Conservation (phyloP, 1,140 invertebrate genomes). For the Penaeus japonicus region DNA sequence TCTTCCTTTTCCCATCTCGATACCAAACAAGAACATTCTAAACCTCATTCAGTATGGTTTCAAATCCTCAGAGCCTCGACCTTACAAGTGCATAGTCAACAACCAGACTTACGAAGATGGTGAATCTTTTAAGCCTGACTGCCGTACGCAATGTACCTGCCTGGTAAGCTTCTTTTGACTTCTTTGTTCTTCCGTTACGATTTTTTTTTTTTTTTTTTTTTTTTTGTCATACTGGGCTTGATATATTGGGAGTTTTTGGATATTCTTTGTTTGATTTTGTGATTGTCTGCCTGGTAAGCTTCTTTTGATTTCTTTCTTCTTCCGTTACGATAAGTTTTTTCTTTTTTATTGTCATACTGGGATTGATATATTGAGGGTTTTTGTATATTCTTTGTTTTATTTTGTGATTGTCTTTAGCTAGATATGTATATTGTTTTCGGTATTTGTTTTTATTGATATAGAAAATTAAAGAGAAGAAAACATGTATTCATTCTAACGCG, state of each 20-base stretch:
- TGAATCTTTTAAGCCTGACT: constrained; percentile 73
- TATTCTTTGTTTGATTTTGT: no score
- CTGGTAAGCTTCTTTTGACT: constrained; percentile 69
- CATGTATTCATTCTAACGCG: no score
- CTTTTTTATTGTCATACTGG: no score
- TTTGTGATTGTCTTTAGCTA: no score
- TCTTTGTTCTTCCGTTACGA: background rate
- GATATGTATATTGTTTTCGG: background rate
- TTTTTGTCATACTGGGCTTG: background rate
- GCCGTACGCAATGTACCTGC: constrained; percentile 74
- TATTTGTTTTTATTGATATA: background rate
- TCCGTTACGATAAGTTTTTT: no score
- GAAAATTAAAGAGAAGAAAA: no score
- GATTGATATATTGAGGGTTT: no score
- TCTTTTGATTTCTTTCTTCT: no score
- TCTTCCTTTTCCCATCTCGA: background rate
- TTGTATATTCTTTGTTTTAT: background rate
- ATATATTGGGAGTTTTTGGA: constrained; percentile 7
- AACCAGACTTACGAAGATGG: constrained; percentile 73
- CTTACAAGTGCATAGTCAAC: constrained; percentile 67
- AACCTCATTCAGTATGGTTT: no score
- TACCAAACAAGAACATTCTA: constrained; percentile 63
- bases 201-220: background rate
- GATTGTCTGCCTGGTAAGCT: constrained; percentile 72
- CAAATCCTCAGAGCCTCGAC: background rate